Conservation (phyloP, 2,797 vertebrate species). For the Poeciliopsis turneri region DNA sequence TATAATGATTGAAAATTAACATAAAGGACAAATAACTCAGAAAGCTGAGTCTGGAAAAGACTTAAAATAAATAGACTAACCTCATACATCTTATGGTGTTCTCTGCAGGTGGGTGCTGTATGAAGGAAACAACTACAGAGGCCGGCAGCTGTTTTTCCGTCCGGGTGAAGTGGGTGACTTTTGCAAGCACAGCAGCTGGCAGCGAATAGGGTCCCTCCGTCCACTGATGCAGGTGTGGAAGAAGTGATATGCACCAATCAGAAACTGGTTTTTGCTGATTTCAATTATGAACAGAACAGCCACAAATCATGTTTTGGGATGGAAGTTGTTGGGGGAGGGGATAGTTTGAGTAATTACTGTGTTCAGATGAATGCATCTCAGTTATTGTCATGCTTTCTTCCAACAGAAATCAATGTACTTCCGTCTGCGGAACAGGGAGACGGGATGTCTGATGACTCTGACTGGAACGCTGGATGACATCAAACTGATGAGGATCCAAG, state of each 20-base stretch:
- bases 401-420: constrained; percentile 88
- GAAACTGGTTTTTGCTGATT: not conserved
- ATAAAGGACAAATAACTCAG: not conserved
- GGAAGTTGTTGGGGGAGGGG: no score
- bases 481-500: constrained; percentile 91
- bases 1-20: not conserved
- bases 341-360: no score
- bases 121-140: constrained; percentile 88
- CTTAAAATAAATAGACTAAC: not conserved
- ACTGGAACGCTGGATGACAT: constrained; percentile 89
- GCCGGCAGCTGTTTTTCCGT: constrained; percentile 87
- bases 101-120: constrained; percentile 90
- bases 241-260: not conserved
- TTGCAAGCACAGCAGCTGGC: constrained; percentile 80
- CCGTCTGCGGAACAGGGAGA: constrained; percentile 87
- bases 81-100: not conserved
- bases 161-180: constrained; percentile 85
- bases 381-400: constrained; percentile 4
- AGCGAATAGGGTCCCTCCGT: constrained; percentile 89
- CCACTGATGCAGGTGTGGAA: constrained; percentile 88
- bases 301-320: not conserved
- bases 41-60: not conserved
- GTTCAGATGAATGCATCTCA: not conserved
- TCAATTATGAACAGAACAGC: not conserved
- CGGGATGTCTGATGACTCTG: constrained; percentile 86